A percentile compares a stretch with the other conserved stretches of the same genome.
Evolutionary conservation across 2,888 invertebrate species (phyloP).

Genomic region (Tinea trinotella): DNA sequence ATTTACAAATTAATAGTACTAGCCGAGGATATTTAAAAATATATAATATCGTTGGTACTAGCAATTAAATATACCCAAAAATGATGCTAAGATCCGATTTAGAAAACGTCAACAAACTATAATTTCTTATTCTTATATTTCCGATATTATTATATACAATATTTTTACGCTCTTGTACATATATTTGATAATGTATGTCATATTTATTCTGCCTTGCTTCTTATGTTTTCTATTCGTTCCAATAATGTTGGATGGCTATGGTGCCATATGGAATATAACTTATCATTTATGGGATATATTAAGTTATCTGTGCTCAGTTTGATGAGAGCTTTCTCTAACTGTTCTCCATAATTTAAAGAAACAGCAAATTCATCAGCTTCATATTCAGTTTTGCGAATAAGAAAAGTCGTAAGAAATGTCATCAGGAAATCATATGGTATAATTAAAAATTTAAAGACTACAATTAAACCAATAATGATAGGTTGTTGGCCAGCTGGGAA

Average conservation of each 20-base stretch:
- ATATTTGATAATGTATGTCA: no score
- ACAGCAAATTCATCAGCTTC: constrained; percentile 96
- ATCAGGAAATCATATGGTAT: constrained; percentile 94
- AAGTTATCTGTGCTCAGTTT: constrained; percentile 97
- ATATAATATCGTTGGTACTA: no score
- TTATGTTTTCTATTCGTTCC: constrained; percentile 82
- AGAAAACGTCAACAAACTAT: no score
- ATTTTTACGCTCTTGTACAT: no score
- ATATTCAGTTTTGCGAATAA: constrained; percentile 94
- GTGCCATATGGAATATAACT: constrained; percentile 94
- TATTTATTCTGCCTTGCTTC: no score
- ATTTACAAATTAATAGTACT: no score
- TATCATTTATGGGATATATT: constrained; percentile 95
- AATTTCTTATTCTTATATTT: no score
- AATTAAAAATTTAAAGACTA: constrained; percentile 92
- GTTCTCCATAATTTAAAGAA: constrained; percentile 80
- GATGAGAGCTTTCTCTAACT: constrained; percentile 87
- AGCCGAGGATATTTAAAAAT: no score
- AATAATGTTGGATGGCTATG: constrained; percentile 98
- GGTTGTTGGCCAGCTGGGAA: constrained; percentile 85
- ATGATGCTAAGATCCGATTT: no score
- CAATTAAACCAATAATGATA: constrained; percentile 90
- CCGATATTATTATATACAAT: no score
- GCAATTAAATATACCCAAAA: no score
- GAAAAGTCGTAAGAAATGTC: constrained; percentile 84